These are phyloP conservation scores for Chionodraco myersi DNA, from an alignment of 2,113 vertebrate species.

Conservation along the genomic window DNA sequence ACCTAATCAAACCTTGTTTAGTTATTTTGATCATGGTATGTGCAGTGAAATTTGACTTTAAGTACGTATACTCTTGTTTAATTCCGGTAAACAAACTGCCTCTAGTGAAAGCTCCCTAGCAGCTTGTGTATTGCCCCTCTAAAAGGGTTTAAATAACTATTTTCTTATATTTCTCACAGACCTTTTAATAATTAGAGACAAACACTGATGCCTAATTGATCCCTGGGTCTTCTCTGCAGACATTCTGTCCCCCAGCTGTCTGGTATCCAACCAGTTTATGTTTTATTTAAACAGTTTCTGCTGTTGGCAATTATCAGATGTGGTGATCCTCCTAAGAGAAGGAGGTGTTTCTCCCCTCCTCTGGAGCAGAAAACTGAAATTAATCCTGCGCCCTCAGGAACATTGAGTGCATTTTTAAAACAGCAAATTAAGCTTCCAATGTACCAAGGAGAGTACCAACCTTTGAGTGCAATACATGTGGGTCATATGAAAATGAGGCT, in stretches of 20 bases:
- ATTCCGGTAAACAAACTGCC: conserved; percentile 1
- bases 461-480: conserved; percentile 16
- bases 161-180: conserved; percentile 1
- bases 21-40: background rate
- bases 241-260: background rate
- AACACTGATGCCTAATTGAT: conserved; percentile 28
- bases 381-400: conserved; percentile 48
- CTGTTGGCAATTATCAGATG: conserved; percentile 44
- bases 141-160: background rate
- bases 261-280: conserved; percentile 22
- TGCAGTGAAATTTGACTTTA: background rate
- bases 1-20: background rate
- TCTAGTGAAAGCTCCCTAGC: background rate
- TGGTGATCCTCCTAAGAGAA: conserved; percentile 35
- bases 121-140: conserved; percentile 5
- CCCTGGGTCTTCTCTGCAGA: conserved; percentile 15
- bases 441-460: background rate
- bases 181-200: conserved; percentile 15
- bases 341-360: conserved; percentile 26
- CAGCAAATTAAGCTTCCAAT: conserved; percentile 27
- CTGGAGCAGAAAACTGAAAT: conserved; percentile 51
- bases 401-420: conserved; percentile 17
- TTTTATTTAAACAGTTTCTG: conserved; percentile 59
- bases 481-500: background rate
- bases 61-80: background rate